Evolutionary conservation across 2,113 vertebrate genomes (phyloP), one percentile per base, ranked within the genome.

Genomic region (Cryptotis parvus): DNA sequence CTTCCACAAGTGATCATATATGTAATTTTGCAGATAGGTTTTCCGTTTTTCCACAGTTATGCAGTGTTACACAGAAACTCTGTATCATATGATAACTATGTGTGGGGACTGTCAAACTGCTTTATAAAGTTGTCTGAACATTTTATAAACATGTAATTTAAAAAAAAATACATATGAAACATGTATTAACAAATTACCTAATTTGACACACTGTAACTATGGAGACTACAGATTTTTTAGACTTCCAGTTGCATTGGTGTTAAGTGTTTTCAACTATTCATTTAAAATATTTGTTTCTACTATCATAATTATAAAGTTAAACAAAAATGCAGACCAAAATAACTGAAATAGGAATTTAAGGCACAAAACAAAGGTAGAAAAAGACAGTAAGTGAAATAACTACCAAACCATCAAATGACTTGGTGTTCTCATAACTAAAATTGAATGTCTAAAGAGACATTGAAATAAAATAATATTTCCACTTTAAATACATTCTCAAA

Each of bases 391-490:
- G 8, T 87, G 39, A 66, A 87, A 63, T 31, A 78, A 3, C 10
- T 29, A n/a, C 18, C 24, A 68, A 82, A 45, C 4, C 65, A 65
- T 87, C 81, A 78, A 63, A 41, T n/a, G 76, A 31, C 18, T 66
- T 52, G 52, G 3, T 41, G 80, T 94, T 80, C 91, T 83, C 49
- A 80, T 83, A 29, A 55, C 24, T 31, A 45, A 88, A 58, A 90
- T 83, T 73, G 26, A 88, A 20, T 29, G 82, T 83, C 58, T 80
- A 94, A 78, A 84, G 85, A 74, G 31, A 24, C 63, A 55, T 77
- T 16, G 24, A 3, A 29, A 93, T 84, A 90, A 80, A 95, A 61
- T 89, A 11, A 85, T 63, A 79, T 82, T 87, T 85, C 10, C 52
- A 39, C 55, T 75, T 94, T 84, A 91, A 85, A 75, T 9, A 83